Conservation (phyloP, 2,888 invertebrate genomes). For the Tenthredo mesomela region DNA sequence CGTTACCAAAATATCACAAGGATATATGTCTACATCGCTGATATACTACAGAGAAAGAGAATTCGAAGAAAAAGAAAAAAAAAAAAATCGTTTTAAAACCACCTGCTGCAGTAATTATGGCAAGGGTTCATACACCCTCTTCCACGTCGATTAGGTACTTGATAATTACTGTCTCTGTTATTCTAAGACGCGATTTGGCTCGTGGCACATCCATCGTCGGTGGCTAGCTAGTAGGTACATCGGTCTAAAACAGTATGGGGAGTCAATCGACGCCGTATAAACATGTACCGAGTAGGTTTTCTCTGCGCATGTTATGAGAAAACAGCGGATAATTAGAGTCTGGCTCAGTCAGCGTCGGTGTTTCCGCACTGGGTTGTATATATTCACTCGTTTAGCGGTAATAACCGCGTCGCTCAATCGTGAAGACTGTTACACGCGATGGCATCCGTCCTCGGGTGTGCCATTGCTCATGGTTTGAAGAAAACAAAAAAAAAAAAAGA, state of each 20-base stretch:
- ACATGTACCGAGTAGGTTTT: background rate
- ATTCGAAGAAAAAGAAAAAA: too few species aligned
- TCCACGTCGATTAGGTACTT: background rate
- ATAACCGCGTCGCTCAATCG: constrained; percentile 30
- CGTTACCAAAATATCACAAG: background rate
- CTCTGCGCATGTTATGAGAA: background rate
- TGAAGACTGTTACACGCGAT: constrained; percentile 2
- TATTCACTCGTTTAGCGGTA: background rate
- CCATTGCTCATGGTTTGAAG: background rate
- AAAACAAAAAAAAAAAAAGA: too few species aligned
- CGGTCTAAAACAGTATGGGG: background rate
- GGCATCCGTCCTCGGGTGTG: background rate
- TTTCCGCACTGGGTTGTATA: too few species aligned
- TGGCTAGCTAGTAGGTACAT: background rate
- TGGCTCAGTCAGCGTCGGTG: constrained; percentile 14
- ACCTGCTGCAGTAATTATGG: background rate
- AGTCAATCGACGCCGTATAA: constrained; percentile 10
- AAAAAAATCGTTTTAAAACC: background rate
- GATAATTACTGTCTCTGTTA: background rate
- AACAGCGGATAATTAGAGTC: constrained; percentile 37
- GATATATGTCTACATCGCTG: background rate
- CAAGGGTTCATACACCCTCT: background rate
- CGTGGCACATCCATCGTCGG: constrained; percentile 18
- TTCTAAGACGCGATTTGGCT: constrained; percentile 7
- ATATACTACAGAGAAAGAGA: background rate